Percentiles rank a stretch among this genome's conserved stretches.
Conservation (phyloP, 2,888 invertebrate genomes). For the Amiota mariae region DNA sequence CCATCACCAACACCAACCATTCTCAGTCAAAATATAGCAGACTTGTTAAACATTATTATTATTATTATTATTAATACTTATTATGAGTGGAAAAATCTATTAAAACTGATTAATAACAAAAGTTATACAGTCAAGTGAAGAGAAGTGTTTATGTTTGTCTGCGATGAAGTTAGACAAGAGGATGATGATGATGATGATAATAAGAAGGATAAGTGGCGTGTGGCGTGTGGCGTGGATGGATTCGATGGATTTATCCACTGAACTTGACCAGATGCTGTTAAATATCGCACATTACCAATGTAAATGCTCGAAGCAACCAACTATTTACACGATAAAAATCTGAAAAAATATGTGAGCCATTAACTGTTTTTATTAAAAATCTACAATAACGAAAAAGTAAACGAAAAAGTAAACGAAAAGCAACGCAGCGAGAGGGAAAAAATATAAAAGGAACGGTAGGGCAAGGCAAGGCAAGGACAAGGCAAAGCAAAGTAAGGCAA, state of each 20-base stretch:
- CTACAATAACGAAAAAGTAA: constrained; percentile 33
- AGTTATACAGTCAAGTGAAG: background rate
- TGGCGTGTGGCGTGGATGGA: background rate
- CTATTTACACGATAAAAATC: constrained; percentile 23
- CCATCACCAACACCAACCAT: background rate
- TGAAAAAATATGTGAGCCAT: constrained; percentile 55
- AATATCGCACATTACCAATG: constrained; percentile 26
- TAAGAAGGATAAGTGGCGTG: no score
- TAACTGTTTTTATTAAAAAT: constrained; percentile 59
- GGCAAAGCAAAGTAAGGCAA: no score
- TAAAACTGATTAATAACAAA: constrained; percentile 15
- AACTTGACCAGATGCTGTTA: constrained; percentile 15
- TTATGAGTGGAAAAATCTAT: constrained; percentile 2
- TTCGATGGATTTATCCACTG: background rate
- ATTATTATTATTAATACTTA: background rate
- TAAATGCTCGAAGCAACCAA: constrained; percentile 11
- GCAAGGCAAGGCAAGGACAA: no score
- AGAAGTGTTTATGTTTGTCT: background rate
- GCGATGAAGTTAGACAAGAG: background rate
- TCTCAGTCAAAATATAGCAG: background rate
- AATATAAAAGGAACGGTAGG: no score
- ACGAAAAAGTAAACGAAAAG: constrained; percentile 11
- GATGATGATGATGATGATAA: no score
- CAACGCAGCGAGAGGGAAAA: background rate
- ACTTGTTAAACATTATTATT: background rate